A percentile compares a stretch with the other conserved stretches of the same genome.
These are phyloP conservation scores for Chesias legatella DNA, from an alignment of 2,888 invertebrate genomes.

Conservation along the genomic window DNA sequence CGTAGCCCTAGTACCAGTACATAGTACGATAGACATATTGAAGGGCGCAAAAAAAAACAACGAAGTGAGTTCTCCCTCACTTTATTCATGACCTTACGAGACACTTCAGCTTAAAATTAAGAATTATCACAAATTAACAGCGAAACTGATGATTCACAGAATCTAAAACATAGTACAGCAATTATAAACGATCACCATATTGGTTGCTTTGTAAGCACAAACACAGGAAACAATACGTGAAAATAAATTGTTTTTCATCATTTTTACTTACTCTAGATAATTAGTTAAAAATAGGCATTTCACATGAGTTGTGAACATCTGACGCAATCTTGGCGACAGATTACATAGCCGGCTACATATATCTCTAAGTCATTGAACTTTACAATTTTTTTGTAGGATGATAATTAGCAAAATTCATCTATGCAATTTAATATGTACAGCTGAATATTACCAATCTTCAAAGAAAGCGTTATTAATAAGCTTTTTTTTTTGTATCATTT, in stretches of 20 bases:
- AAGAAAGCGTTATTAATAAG: too few relatives aligned
- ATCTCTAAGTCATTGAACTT: conserved; percentile 38
- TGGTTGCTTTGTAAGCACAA: conserved; percentile 28
- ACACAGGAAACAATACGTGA: conserved; percentile 23
- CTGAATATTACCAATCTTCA: too few relatives aligned
- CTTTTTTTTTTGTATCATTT: conserved; percentile 8
- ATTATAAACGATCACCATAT: conserved; percentile 46
- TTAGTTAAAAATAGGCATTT: conserved; percentile 27
- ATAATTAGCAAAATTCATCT: too few relatives aligned
- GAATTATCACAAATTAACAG: conserved; percentile 75
- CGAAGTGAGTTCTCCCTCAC: conserved; percentile 31
- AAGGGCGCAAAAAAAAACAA: conserved; percentile 21
- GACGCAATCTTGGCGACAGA: conserved; percentile 24
- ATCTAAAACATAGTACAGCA: conserved; percentile 58
- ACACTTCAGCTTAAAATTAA: conserved; percentile 63
- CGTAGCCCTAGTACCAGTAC: too few relatives aligned
- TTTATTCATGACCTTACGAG: conserved; percentile 52
- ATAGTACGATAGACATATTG: too few relatives aligned
- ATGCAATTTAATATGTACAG: too few relatives aligned
- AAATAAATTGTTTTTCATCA: conserved; percentile 8
- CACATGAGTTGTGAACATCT: conserved; percentile 31
- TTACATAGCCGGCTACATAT: conserved; percentile 16
- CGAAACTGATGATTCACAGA: conserved; percentile 76
- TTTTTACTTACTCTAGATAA: conserved; percentile 2
- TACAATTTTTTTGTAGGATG: conserved; percentile 16